These are phyloP conservation scores for Lathamus discolor DNA, from an alignment of 2,113 vertebrate species.

Conservation along the genomic window DNA sequence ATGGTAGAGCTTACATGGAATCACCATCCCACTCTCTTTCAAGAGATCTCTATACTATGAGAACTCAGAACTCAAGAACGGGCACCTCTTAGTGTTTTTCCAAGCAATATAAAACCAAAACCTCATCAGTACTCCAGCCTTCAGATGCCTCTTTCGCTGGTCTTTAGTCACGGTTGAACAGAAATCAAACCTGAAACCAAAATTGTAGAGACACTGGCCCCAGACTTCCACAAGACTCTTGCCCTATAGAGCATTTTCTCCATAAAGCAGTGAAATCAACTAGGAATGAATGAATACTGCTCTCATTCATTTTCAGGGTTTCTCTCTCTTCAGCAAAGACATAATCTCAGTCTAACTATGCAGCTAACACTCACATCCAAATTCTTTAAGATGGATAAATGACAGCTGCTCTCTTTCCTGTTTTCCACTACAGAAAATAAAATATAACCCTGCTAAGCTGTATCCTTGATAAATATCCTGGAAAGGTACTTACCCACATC, in stretches of 20 bases:
- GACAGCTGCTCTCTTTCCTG: background rate
- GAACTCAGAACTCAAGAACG: background rate
- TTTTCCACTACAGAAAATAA: slow-evolving; percentile 5
- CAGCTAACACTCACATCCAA: background rate
- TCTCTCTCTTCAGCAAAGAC: background rate
- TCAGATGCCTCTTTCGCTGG: background rate
- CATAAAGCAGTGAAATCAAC: background rate
- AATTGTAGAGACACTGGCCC: background rate
- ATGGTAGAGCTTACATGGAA: background rate
- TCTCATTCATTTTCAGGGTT: background rate
- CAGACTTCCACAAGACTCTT: background rate
- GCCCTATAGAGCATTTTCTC: background rate
- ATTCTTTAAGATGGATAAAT: background rate
- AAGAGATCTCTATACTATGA: background rate
- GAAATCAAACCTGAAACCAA: background rate
- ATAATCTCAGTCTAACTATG: background rate
- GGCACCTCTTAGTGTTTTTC: background rate
- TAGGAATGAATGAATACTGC: background rate
- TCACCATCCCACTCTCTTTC: background rate
- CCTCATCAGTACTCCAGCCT: background rate
- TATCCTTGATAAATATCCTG: background rate
- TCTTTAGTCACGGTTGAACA: background rate
- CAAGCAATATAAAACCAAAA: background rate
- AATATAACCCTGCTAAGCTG: background rate
- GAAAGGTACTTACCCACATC: background rate